phyloP scores from a whole-genome alignment of 2,888 invertebrate genomes.

The Scaptomyza reducta region DNA sequence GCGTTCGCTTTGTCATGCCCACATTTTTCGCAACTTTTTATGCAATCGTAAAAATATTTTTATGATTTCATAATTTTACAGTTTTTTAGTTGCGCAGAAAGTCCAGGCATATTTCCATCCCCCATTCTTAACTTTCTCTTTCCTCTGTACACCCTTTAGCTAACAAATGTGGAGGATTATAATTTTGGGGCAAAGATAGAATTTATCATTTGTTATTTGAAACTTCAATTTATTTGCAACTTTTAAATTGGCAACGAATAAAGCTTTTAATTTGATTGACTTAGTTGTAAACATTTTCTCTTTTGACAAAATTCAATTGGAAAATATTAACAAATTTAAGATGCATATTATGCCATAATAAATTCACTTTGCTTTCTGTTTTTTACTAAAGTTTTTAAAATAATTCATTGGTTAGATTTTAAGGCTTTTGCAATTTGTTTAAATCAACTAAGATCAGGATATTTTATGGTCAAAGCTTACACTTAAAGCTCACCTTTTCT shows the following conservation, averaged over 20 bases:
- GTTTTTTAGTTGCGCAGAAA: slow-evolving; percentile 54
- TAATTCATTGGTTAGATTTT: not conserved
- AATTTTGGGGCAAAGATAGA: not conserved
- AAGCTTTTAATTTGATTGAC: not conserved
- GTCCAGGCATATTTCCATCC: slow-evolving; percentile 16
- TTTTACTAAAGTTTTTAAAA: not conserved
- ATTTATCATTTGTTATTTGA: too few relatives aligned
- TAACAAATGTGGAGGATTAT: not conserved
- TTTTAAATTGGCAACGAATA: not conserved
- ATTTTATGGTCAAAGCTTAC: not conserved
- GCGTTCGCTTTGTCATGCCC: slow-evolving; percentile 51
- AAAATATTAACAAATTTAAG: not conserved
- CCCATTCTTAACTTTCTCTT: slow-evolving; percentile 6
- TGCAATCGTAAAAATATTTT: slow-evolving; percentile 79
- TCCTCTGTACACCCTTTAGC: slow-evolving; percentile 23
- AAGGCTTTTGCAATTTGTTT: not conserved
- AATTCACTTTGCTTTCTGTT: not conserved
- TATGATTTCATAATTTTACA: slow-evolving; percentile 81
- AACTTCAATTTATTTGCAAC: too few relatives aligned
- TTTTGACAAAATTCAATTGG: not conserved
- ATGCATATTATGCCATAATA: not conserved
- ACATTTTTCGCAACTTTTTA: slow-evolving; percentile 68
- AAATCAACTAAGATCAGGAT: slow-evolving; percentile 1
- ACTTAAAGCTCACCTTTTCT: not conserved
- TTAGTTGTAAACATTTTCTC: not conserved